Base-by-base conservation (phyloP, 2,797 vertebrate species). In the Onychomys leucogaster region DNA sequence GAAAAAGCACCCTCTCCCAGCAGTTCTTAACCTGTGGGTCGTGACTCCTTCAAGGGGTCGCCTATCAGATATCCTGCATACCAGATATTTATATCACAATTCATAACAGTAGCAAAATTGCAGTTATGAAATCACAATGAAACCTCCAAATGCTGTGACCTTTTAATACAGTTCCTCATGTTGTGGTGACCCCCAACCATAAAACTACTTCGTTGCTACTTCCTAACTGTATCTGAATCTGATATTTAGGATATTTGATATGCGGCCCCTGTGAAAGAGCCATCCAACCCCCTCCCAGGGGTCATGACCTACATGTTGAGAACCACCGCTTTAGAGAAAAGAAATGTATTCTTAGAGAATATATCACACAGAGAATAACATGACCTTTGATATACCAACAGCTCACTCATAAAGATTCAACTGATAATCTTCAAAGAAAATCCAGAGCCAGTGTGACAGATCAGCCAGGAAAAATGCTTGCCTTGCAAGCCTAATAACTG, bases 351-450 rank as follows among this genome's bases (percentile, higher is more conserved):
- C 16, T 97, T 80, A 91, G 16, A 6, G 5, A 94, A 71, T 76
- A 88, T 55, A 46, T 29, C 87, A 94, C 23, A 96, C 5, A 96
- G 49, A 96, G 49, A 76, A 67, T 52, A 88, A 84, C 75, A 37
- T 83, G 86, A 49, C 41, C 65, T 91, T 23, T 52, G 83, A 77
- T 65, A 90, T 34, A 88, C 23, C 55, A 90, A 94, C 19, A 94
- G 25, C 34, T 96, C 63, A 89, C 52, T 83, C 67, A 61, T 13
- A 89, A 23, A 85, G 23, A 96, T 85, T 71, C 71, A 93, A 49
- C 13, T 75, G 59, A 94, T 73, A 77, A 94, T 63, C 65, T 65
- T 93, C 83, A 93, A 16, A 83, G 59, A 43, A 14, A 55, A 55
- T 17, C 14, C 52, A 16, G 52, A 55, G 14, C 16, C 25, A 32